Conservation (phyloP, 1,140 invertebrate genomes). For the Tachypleus tridentatus region DNA sequence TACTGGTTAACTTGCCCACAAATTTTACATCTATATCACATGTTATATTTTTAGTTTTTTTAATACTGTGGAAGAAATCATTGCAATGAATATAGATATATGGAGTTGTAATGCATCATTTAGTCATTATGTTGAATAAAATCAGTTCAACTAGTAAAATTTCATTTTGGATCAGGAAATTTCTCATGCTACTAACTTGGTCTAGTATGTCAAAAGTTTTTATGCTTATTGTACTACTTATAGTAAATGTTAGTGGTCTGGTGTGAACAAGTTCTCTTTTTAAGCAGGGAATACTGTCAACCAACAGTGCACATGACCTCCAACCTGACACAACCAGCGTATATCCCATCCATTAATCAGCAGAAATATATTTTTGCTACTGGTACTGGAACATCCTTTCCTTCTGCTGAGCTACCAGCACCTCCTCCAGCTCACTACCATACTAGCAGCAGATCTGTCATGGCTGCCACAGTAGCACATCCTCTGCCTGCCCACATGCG, state of each 20-base stretch:
- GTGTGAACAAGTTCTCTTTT: neutral
- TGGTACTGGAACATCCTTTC: constrained; percentile 12
- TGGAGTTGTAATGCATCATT: too few species aligned
- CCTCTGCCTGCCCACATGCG: constrained; percentile 14
- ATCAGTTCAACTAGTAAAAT: too few species aligned
- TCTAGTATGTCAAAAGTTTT: too few species aligned
- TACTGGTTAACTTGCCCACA: too few species aligned
- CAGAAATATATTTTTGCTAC: constrained; percentile 23
- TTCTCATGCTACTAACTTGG: too few species aligned
- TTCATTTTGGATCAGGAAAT: too few species aligned
- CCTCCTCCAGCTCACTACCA: constrained; percentile 25
- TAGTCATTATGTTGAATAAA: too few species aligned
- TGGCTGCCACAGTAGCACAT: constrained; percentile 13
- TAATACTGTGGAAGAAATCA: too few species aligned
- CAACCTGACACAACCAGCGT: constrained; percentile 19
- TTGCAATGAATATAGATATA: too few species aligned
- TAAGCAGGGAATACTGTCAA: constrained; percentile 25
- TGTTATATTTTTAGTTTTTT: too few species aligned
- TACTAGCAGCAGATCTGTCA: constrained; percentile 9
- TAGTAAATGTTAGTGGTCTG: neutral
- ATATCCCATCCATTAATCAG: constrained; percentile 20
- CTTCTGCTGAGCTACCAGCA: constrained; percentile 15
- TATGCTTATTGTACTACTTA: too few species aligned
- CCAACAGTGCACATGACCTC: constrained; percentile 25
- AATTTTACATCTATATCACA: too few species aligned